phyloP scores from a whole-genome alignment of 2,797 vertebrate species.

The Eleutherodactylus coqui region DNA sequence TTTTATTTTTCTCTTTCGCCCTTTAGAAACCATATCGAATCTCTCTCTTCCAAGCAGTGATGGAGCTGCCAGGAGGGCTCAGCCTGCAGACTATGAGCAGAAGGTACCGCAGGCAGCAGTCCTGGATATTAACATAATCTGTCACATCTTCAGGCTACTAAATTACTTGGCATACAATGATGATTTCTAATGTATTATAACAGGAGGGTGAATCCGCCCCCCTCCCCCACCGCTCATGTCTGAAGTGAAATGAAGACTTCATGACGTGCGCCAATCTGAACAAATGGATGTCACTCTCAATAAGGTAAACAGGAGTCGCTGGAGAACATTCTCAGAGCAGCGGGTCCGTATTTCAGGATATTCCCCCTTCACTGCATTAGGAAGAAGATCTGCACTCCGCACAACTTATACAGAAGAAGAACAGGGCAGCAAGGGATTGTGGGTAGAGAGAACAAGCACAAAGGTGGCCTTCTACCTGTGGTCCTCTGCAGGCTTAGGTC shows the following conservation, averaged over 20 bases:
- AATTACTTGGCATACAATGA: conserved; percentile 54
- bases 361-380: background rate
- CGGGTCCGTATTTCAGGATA: background rate
- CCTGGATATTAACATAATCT: conserved; percentile 56
- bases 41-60: background rate
- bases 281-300: conserved; percentile 50
- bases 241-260: conserved; percentile 42
- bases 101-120: conserved; percentile 45
- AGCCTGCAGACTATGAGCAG: conserved; percentile 56
- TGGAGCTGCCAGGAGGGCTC: conserved; percentile 32
- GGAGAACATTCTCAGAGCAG: background rate
- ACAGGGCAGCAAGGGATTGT: background rate
- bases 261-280: conserved; percentile 36
- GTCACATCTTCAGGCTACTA: conserved; percentile 59
- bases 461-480: too few species aligned
- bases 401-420: background rate
- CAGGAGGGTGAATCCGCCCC: conserved; percentile 13
- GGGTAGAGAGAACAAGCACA: background rate
- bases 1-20: background rate
- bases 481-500: too few species aligned
- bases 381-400: background rate
- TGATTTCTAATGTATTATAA: conserved; percentile 37
- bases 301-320: conserved; percentile 34
- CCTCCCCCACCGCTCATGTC: conserved; percentile 5
- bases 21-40: conserved; percentile 28